Percentiles rank a stretch among this genome's conserved stretches.
These are phyloP conservation scores for Teleiodes luculella DNA, from an alignment of 2,888 invertebrate species.

Conservation along the genomic window DNA sequence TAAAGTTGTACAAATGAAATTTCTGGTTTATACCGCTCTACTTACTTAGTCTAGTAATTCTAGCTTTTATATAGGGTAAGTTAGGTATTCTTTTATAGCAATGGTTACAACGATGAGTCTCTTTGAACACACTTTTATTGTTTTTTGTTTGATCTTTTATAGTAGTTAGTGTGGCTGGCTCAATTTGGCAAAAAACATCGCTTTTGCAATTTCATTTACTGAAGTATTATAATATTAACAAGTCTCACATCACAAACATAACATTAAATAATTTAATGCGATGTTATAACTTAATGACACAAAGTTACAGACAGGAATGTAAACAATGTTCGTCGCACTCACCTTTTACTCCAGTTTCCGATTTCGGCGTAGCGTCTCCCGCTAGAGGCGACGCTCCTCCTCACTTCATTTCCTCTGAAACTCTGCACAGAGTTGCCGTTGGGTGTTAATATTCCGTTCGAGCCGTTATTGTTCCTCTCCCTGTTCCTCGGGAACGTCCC, in stretches of 20 bases:
- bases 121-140: no score
- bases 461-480: conserved; percentile 70
- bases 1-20: conserved; percentile 55
- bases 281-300: not conserved
- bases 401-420: conserved; percentile 74
- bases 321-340: conserved; percentile 39
- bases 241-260: not conserved
- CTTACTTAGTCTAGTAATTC: conserved; percentile 40
- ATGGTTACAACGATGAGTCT: no score
- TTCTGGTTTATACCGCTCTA: no score
- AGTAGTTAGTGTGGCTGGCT: no score
- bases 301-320: not conserved
- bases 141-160: no score
- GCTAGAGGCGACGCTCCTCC: conserved; percentile 72
- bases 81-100: no score
- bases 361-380: conserved; percentile 80
- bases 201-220: no score
- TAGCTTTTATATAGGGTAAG: no score
- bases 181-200: no score
- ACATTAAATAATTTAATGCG: not conserved
- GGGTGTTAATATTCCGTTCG: conserved; percentile 74
- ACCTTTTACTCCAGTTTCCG: conserved; percentile 79
- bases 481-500: conserved; percentile 74
- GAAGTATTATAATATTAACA: not conserved
- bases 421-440: conserved; percentile 73